Percentiles rank a stretch among this genome's conserved stretches.
These are phyloP conservation scores for Leucania comma DNA, from an alignment of 2,888 invertebrate species.

Conservation along the genomic window DNA sequence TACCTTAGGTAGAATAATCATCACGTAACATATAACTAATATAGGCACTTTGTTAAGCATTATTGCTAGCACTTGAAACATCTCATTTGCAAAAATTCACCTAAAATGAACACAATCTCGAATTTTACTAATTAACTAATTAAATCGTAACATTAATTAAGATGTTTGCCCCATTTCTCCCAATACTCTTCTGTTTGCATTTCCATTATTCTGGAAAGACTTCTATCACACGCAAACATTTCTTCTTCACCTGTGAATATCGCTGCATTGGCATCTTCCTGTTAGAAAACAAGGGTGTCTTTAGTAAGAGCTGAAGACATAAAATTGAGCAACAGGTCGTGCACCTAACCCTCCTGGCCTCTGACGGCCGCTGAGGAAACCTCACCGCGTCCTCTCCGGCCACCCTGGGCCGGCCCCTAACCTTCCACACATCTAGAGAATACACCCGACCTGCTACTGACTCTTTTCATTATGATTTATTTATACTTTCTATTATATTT, in stretches of 20 bases:
- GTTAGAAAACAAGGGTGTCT: conserved; percentile 58
- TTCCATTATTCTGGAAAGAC: conserved; percentile 97
- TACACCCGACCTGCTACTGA: no score
- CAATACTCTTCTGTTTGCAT: conserved; percentile 99
- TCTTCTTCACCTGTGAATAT: conserved; percentile 99
- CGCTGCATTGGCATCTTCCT: conserved; percentile 95
- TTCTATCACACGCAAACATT: conserved; percentile 98
- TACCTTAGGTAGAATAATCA: conserved; percentile 30
- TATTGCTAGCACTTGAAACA: conserved; percentile 35
- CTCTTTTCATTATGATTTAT: no score
- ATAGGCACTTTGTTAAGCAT: conserved; percentile 57
- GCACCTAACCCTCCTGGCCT: no score
- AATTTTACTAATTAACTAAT: conserved; percentile 32
- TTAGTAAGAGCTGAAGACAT: neutral
- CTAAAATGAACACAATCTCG: conserved; percentile 32
- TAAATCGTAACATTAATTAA: conserved; percentile 65
- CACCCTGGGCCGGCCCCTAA: no score
- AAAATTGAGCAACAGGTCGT: no score
- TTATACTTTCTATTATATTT: no score
- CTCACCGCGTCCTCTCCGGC: no score
- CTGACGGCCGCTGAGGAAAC: no score
- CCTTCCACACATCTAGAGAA: no score
- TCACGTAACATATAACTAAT: conserved; percentile 41
- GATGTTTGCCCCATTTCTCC: conserved; percentile 93
- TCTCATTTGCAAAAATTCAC: conserved; percentile 38